These are phyloP conservation scores for Caloenas nicobarica DNA, from an alignment of 2,113 vertebrate genomes.

Conservation along the genomic window DNA sequence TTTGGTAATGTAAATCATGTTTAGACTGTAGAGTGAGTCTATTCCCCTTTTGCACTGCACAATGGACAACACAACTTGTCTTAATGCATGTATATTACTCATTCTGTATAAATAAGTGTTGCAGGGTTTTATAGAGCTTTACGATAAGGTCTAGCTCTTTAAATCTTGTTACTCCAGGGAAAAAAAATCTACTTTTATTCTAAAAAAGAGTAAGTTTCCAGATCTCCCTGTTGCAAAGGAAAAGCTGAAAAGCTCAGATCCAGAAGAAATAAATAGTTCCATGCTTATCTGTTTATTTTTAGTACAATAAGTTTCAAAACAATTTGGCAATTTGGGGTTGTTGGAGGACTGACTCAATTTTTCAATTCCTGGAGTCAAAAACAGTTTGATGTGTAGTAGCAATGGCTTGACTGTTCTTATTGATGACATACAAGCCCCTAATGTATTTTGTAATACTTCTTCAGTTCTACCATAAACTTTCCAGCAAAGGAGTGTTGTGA, in stretches of 20 bases:
- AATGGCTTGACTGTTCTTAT: background rate
- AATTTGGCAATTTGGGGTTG: accelerated
- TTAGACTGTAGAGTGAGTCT: background rate
- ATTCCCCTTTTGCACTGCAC: background rate
- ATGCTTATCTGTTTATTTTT: background rate
- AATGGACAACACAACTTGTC: background rate
- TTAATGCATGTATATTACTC: background rate
- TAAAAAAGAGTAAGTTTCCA: background rate
- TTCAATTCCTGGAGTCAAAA: background rate
- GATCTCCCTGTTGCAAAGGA: background rate
- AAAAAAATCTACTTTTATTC: background rate
- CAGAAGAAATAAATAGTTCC: background rate
- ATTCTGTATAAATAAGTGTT: background rate
- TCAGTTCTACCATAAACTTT: background rate
- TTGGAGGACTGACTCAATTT: background rate
- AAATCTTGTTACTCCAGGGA: background rate
- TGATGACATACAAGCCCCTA: background rate
- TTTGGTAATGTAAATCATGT: background rate
- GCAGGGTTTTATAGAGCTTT: background rate
- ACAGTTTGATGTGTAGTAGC: accelerated
- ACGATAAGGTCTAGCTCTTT: background rate
- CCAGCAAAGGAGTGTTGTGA: background rate
- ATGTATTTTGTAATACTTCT: background rate
- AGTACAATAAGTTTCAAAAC: background rate
- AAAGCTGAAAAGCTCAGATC: background rate